A percentile compares a stretch with the other conserved stretches of the same genome.
phyloP scores from a whole-genome alignment of 2,888 invertebrate species.

The Leptinotarsa haldemani region DNA sequence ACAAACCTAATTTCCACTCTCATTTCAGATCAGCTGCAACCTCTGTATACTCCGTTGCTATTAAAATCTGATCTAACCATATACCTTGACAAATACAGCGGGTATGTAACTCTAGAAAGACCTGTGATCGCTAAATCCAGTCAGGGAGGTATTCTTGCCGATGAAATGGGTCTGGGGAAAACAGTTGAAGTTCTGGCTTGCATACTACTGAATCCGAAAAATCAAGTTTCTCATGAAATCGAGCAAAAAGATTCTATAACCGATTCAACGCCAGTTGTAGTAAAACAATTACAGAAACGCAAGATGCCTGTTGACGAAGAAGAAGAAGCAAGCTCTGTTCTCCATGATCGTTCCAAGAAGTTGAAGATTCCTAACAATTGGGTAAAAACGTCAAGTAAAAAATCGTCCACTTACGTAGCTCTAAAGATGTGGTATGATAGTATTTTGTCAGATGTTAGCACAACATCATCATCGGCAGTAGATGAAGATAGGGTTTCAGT shows the following conservation, averaged over 20 bases:
- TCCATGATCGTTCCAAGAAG: constrained; percentile 47
- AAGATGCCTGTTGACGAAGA: constrained; percentile 30
- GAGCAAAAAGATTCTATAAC: constrained; percentile 15
- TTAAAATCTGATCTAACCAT: constrained; percentile 56
- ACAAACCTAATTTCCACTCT: not conserved
- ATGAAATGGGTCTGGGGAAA: constrained; percentile 87
- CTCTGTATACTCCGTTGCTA: constrained; percentile 55
- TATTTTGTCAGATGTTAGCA: constrained; percentile 50
- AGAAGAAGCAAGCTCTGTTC: constrained; percentile 26
- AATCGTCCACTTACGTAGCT: constrained; percentile 52
- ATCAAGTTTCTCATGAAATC: constrained; percentile 23
- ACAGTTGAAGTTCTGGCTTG: constrained; percentile 80
- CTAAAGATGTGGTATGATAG: constrained; percentile 59
- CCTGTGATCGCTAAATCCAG: constrained; percentile 56
- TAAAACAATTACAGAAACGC: constrained; percentile 35
- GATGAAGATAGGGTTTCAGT: constrained; percentile 42
- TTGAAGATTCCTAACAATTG: constrained; percentile 50
- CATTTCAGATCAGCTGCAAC: constrained; percentile 55
- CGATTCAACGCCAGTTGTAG: constrained; percentile 29
- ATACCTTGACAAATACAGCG: constrained; percentile 65
- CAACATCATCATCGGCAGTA: constrained; percentile 27
- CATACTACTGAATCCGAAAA: constrained; percentile 70
- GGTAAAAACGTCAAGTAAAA: constrained; percentile 49
- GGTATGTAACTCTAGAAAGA: constrained; percentile 62
- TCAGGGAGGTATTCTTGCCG: constrained; percentile 80